A percentile compares a stretch with the other conserved stretches of the same genome.
These are phyloP conservation scores for Acromyrmex echinatior DNA, from an alignment of 1,140 invertebrate species.

Conservation along the genomic window DNA sequence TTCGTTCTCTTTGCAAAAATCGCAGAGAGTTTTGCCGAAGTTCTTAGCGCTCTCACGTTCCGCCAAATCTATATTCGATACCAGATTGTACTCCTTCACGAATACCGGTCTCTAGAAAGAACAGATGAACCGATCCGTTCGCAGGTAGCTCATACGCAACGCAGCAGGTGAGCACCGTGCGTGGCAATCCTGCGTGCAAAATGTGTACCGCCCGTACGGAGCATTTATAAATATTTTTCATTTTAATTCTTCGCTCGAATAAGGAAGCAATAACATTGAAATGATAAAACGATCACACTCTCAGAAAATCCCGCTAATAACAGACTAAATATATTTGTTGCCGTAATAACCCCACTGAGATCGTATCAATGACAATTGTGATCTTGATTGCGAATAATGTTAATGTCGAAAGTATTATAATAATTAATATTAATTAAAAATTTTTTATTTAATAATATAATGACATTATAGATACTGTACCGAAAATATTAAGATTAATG, in stretches of 20 bases:
- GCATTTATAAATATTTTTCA: slow-evolving; percentile 46
- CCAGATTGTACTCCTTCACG: slow-evolving; percentile 21
- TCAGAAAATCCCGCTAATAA: slow-evolving; percentile 27
- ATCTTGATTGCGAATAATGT: not conserved
- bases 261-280: slow-evolving; percentile 49
- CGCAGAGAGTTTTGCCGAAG: not conserved
- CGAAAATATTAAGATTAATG: not conserved
- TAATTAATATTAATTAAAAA: not conserved
- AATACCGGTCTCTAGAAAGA: slow-evolving; percentile 59
- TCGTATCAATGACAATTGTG: slow-evolving; percentile 1
- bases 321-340: not conserved
- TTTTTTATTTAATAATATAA: not conserved
- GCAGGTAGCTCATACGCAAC: slow-evolving; percentile 69
- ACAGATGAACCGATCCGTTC: slow-evolving; percentile 64
- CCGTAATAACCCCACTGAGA: not conserved
- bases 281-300: slow-evolving; percentile 38
- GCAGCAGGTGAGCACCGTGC: slow-evolving; percentile 73
- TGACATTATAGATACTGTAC: not conserved
- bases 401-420: not conserved
- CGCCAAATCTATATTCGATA: slow-evolving; percentile 29
- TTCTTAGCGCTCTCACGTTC: not conserved
- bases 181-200: slow-evolving; percentile 38
- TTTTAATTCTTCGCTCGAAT: slow-evolving; percentile 26
- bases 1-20: not conserved
- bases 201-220: slow-evolving; percentile 26